These are phyloP conservation scores for Oryzias curvinotus DNA, from an alignment of 2,113 vertebrate genomes.

Conservation along the genomic window DNA sequence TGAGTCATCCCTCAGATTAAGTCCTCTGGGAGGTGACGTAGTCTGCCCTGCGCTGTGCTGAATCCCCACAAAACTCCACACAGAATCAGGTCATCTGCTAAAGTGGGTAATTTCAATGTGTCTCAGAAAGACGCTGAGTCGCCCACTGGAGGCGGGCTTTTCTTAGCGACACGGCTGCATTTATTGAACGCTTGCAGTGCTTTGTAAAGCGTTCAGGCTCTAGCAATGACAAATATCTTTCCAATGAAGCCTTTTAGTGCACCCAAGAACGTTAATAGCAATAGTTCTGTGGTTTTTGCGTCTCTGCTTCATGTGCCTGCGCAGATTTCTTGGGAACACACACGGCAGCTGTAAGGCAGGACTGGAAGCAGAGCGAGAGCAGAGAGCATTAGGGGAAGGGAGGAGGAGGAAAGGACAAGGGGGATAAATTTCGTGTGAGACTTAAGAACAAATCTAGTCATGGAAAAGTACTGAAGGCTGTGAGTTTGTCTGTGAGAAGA, in stretches of 20 bases:
- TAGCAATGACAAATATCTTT: background rate
- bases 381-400: conserved; percentile 7
- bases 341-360: conserved; percentile 54
- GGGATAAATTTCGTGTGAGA: conserved; percentile 38
- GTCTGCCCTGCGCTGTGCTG: conserved; percentile 34
- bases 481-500: conserved; percentile 34
- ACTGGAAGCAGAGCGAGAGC: conserved; percentile 3
- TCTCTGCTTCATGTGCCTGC: conserved; percentile 32
- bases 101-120: conserved; percentile 52
- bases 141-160: conserved; percentile 37
- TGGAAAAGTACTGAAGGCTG: conserved; percentile 73
- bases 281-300: conserved; percentile 13
- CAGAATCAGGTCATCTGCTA: conserved; percentile 61
- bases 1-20: conserved; percentile 43
- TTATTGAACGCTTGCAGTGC: conserved; percentile 26
- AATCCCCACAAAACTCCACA: conserved; percentile 51
- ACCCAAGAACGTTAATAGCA: conserved; percentile 16
- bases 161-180: conserved; percentile 17
- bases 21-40: conserved; percentile 29
- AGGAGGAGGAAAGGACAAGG: conserved; percentile 16
- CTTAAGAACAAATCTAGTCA: conserved; percentile 49
- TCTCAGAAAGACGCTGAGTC: conserved; percentile 65
- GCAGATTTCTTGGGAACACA: conserved; percentile 33
- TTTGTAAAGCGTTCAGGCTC: conserved; percentile 2
- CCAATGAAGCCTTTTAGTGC: conserved; percentile 16